Evolutionary conservation across 2,797 vertebrate species (phyloP), one percentile per base, ranked within the genome.

Genomic region (Nyctalus aviator): DNA sequence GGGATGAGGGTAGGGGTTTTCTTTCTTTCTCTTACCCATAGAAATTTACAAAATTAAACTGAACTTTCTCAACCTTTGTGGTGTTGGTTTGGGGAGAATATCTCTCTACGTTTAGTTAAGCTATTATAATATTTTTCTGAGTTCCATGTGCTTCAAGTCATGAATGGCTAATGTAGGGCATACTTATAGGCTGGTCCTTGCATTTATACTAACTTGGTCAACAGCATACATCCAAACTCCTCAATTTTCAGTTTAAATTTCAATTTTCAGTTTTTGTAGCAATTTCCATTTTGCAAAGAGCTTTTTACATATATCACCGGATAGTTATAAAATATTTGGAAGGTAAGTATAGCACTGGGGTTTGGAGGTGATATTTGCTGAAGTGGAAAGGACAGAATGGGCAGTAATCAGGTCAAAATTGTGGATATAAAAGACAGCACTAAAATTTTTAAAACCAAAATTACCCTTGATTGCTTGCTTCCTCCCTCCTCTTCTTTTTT

Each of bases 181-280:
- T 8, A n/a, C 44, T 76, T 30, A 15, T 71, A 82, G 50, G 27
- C 30, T 82, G 55, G 20, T 37, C 37, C 25, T 62, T 91, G 25
- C 44, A 37, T 86, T 55, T 93, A 35, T 59, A 55, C 9, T 55
- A 48, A 76, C 6, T 48, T 88, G 69, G 10, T 83, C 32, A 89
- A 20, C n/a, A 84, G 18, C 59, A 14, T 92, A 89, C 90, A 86
- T 73, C 18, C 25, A 87, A 84, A 15, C 8, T 91, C 85, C 85
- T 79, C 62, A 71, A 35, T 35, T 72, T 81, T 71, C n/a, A 69
- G n/a, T 59, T 94, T 82, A 76, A 88, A 85, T 88, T 92, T 88
- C 1, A 76, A 64, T 68, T 92, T 91, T 87, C 25, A 84, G 7
- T 35, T 92, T 91, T 81, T 83, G 79, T 71, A 79, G 44, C 27